Conservation (phyloP, 2,797 vertebrate species). For the Platalea minor region DNA sequence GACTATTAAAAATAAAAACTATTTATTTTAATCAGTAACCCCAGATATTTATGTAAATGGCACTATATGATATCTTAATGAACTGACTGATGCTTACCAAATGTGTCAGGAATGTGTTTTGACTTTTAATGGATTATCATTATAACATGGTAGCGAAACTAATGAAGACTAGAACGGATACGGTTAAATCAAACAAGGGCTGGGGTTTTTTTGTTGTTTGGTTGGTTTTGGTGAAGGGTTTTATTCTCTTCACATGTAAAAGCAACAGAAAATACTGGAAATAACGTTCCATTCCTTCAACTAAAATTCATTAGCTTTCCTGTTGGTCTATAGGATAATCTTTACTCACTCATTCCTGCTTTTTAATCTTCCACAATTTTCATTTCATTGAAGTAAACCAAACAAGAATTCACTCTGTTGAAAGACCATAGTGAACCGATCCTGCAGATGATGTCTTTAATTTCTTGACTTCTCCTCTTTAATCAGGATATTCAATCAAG, state of each 20-base stretch:
- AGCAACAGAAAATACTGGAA: background rate
- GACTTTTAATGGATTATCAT: background rate
- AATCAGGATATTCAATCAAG: background rate
- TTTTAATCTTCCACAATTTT: background rate
- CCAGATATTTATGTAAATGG: background rate
- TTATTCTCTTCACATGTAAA: background rate
- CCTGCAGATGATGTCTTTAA: background rate
- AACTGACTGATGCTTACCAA: background rate
- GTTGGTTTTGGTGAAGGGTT: background rate
- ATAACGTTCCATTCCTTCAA: background rate
- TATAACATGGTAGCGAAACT: background rate
- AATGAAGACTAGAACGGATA: background rate
- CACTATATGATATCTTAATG: background rate
- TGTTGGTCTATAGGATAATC: background rate
- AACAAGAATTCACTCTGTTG: background rate
- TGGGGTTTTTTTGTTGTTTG: accelerated
- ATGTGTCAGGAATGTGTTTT: background rate
- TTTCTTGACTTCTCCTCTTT: background rate
- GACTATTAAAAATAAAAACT: background rate
- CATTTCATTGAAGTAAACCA: background rate
- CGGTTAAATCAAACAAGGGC: background rate
- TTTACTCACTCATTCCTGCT: background rate
- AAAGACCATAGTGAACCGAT: background rate
- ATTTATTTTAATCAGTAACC: background rate
- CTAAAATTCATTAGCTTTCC: background rate